Evolutionary conservation across 1,140 invertebrate genomes (phyloP), one percentile per base, ranked within the genome.

Genomic region (Drosophila lacteicornis): DNA sequence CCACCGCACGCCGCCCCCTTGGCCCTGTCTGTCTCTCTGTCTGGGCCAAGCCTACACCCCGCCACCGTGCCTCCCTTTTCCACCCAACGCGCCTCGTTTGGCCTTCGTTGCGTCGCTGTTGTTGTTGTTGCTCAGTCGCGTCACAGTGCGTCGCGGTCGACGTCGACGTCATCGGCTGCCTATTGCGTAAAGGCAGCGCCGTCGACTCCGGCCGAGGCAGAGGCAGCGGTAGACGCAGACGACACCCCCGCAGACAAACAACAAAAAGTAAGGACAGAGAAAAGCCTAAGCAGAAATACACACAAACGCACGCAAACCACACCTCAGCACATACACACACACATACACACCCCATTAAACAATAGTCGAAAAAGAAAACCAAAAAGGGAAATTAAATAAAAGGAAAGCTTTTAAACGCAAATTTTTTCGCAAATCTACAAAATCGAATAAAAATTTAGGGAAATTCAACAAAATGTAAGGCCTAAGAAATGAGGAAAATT

Each of bases 111-210:
- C 38, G 59, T 61, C 25, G 45, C 25, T 61, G 13, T 22, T 62
- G 47, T 30, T 55, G 47, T 49, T 65, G 49, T 55, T 17, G 67
- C 56, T 49, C 11, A 66, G 67, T 58, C 57, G 62, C 60, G 40
- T 60, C 75, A 71, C 38, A 71, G 58, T 73, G 51, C 67, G 67
- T 73, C 58, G 47, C 27, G 45, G 46, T 40, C 36, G 60, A 46
- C 66, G 49, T 17, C 62, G 49, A 50, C 73, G 60, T 65, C 78
- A 68, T 62, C 61, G 56, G 76, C 76, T 76, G 82, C 50, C 82
- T 82, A 86, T 86, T 86, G 83, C 83, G 83, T 87, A 82, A 86
- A 86, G 75, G 62, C 83, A 73, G 70, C 75, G 69, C 55, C 55
- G 65, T 51, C 5, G 40, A 59, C 51, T 36, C 15, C n/a, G 61